Evolutionary conservation across 2,113 vertebrate species (phyloP), one percentile per base, ranked within the genome.

Genomic region (Eublepharis macularius): DNA sequence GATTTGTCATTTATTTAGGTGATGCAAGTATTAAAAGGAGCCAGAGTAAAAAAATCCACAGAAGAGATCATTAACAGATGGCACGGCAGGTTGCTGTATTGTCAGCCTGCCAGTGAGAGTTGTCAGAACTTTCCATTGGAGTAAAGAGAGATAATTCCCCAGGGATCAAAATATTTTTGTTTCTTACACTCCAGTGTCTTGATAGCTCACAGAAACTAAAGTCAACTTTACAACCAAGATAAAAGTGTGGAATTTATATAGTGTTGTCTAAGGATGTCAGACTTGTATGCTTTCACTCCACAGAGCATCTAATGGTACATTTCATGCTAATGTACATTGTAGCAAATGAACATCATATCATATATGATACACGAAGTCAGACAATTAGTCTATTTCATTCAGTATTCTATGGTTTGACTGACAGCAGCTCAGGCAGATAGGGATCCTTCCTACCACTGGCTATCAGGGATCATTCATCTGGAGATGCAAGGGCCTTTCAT

Each of bases 161-260:
- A 34, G 87, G 36, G 80, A 80, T 92, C 85, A 92, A 81, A 87
- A 88, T 90, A 86, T n/a, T 87, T 87, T 92, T 85, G 57, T 88
- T 87, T 86, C 77, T 90, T 76, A 63, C 12, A 76, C 54, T 86
- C 76, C 60, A 51, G 68, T 80, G 39, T 77, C 74, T 68, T 41
- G 57, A 80, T 19, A 66, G 76, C 77, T 89, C 85, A 60, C 32
- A 47, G 69, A 43, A 45, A 16, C 4, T 5, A 29, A 8, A 11
- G 16, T 34, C 21, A 65, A 74, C n/a, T 45, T 36, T 51, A 36
- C 7, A n/a, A 12, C 69, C 88, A 49, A 83, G 49, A 51, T 9
- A 74, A 75, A 36, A 43, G 9, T 66, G 39, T 83, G 76, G 3
- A 86, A 66, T 91, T 85, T 82, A 75, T 17, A 24, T 75, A 19